Conservation (phyloP, 2,113 vertebrate genomes). For the Pelvicachromis taeniatus region DNA sequence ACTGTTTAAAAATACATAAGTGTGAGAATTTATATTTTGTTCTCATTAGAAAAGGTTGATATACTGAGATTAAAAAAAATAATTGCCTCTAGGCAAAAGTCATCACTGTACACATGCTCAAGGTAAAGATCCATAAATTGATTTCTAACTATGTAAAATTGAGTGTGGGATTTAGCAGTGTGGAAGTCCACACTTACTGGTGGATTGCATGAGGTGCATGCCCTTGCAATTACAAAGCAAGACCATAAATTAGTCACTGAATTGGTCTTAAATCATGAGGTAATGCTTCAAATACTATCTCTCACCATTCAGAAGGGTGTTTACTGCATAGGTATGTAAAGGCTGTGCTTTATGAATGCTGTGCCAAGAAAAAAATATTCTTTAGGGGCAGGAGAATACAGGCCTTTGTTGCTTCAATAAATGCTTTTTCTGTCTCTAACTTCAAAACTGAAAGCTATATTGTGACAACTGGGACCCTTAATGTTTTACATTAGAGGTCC, state of each 20-base stretch:
- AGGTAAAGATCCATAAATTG: conserved; percentile 45
- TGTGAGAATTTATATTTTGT: conserved; percentile 8
- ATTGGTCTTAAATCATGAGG: conserved; percentile 55
- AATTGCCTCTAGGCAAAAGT: conserved; percentile 8
- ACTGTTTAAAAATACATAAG: conserved; percentile 28
- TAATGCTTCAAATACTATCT: conserved; percentile 50
- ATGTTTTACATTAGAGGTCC: not conserved
- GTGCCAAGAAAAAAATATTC: conserved; percentile 22
- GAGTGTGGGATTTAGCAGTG: conserved; percentile 20
- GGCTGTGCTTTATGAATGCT: not conserved
- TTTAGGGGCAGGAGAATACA: not conserved
- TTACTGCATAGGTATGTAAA: not conserved
- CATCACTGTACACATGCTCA: conserved; percentile 1
- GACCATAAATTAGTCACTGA: conserved; percentile 54
- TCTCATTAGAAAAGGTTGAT: conserved; percentile 19
- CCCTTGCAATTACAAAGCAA: conserved; percentile 55
- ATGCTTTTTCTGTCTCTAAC: not conserved
- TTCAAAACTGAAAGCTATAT: not conserved
- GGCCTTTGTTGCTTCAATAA: not conserved
- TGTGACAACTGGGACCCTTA: not conserved
- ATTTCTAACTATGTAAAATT: conserved; percentile 55
- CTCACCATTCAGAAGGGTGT: not conserved
- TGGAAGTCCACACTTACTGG: conserved; percentile 22
- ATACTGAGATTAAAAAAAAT: conserved; percentile 16
- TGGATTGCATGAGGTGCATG: conserved; percentile 30